Percentiles rank a stretch among this genome's conserved stretches.
Evolutionary conservation across 2,113 vertebrate species (phyloP).

Genomic region (Panurus biarmicus): DNA sequence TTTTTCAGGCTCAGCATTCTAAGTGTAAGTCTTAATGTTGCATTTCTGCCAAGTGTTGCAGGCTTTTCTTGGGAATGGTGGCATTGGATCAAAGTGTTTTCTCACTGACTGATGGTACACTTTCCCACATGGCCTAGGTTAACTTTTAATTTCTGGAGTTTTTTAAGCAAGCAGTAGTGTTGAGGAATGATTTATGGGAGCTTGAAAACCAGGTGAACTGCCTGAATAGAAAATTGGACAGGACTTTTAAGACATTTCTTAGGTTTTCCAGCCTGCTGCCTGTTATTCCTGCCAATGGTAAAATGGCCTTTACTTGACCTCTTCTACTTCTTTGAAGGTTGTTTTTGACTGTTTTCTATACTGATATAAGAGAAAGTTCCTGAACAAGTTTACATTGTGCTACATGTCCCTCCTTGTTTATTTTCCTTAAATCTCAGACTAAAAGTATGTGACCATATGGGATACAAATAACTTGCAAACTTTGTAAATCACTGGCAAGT

Average conservation of each 20-base stretch:
- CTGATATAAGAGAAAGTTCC: neutral
- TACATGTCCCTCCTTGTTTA: neutral
- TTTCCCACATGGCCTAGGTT: neutral
- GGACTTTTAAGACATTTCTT: neutral
- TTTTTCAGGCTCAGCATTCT: neutral
- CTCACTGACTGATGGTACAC: neutral
- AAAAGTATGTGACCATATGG: neutral
- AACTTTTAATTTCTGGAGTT: neutral
- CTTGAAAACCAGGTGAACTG: neutral
- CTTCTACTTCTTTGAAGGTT: neutral
- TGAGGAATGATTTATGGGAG: neutral
- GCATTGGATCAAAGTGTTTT: neutral
- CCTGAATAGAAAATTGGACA: neutral
- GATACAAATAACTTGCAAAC: neutral
- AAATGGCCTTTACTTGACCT: neutral
- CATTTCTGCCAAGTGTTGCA: neutral
- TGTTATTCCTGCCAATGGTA: neutral
- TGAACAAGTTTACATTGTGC: neutral
- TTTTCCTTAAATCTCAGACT: neutral
- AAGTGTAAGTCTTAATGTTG: neutral
- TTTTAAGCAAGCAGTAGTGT: neutral
- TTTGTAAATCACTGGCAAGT: neutral
- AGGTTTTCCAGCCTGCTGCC: neutral
- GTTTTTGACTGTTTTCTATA: neutral
- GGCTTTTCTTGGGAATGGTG: neutral